A percentile compares a stretch with the other conserved stretches of the same genome.
phyloP scores from a whole-genome alignment of 1,140 invertebrate genomes.

The Mya arenaria region DNA sequence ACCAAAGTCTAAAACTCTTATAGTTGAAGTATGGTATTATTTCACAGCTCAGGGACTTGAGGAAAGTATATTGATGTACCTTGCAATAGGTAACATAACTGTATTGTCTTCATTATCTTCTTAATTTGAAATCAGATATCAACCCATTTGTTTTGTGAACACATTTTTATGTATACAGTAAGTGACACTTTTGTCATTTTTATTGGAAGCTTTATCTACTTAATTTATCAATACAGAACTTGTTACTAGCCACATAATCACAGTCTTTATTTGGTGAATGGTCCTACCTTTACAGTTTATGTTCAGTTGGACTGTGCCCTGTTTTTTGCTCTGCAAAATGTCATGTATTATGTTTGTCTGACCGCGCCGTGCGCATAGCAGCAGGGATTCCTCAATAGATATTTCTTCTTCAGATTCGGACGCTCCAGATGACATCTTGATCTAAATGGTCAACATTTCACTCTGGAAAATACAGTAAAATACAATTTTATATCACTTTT shows the following conservation, averaged over 20 bases:
- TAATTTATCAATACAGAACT: background rate
- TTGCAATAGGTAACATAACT: too few species aligned
- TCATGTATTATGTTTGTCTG: slow-evolving; percentile 17
- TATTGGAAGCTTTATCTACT: background rate
- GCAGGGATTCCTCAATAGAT: slow-evolving; percentile 27
- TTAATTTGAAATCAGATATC: too few species aligned
- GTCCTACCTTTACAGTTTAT: slow-evolving; percentile 53
- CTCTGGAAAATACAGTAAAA: too few species aligned
- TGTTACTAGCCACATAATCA: background rate
- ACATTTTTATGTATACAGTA: too few species aligned
- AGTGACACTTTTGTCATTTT: background rate
- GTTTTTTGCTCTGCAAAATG: slow-evolving; percentile 29
- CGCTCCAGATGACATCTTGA: slow-evolving; percentile 15
- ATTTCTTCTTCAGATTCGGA: slow-evolving; percentile 32
- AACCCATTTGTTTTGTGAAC: too few species aligned
- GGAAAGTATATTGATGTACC: too few species aligned
- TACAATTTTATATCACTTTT: too few species aligned
- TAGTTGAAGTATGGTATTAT: too few species aligned
- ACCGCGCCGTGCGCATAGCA: slow-evolving; percentile 36
- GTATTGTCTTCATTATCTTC: too few species aligned
- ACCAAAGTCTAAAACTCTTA: too few species aligned
- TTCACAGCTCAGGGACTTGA: too few species aligned
- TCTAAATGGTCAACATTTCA: too few species aligned
- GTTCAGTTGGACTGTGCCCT: slow-evolving; percentile 35
- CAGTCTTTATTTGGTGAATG: background rate